phyloP scores from a whole-genome alignment of 37 sponge, comb jelly and placozoan species.

The Oopsacas minuta region DNA sequence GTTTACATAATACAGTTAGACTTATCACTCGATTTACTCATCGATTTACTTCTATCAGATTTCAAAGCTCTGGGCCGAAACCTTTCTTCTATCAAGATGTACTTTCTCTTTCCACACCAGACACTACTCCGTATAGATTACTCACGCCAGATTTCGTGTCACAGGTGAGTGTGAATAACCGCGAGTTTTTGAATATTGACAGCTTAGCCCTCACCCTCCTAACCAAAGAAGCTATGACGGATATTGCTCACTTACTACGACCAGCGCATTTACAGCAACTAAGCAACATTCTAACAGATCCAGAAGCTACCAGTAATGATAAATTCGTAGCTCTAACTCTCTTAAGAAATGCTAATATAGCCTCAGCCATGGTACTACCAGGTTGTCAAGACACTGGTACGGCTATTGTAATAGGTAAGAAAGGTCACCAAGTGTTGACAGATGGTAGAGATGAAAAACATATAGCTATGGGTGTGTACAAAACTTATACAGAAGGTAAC shows the following conservation, averaged over 20 bases:
- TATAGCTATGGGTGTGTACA: conserved; percentile 28
- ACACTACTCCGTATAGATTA: conserved; percentile 3
- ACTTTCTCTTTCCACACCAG: not conserved
- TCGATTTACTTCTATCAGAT: not conserved
- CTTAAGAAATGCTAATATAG: conserved; percentile 32
- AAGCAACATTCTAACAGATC: conserved; percentile 26
- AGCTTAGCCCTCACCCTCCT: conserved; percentile 22
- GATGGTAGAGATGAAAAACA: conserved; percentile 27
- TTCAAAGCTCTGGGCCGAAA: conserved; percentile 14
- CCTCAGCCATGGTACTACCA: conserved; percentile 34
- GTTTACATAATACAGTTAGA: not conserved
- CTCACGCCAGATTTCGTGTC: conserved; percentile 22
- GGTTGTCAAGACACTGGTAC: conserved; percentile 42
- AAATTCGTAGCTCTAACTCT: conserved; percentile 31
- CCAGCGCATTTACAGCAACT: conserved; percentile 41
- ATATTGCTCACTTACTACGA: conserved; percentile 33
- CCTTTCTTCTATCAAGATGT: conserved; percentile 34
- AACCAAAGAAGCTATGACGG: conserved; percentile 31
- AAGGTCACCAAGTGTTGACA: conserved; percentile 24
- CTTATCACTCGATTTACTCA: not conserved
- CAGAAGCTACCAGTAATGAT: conserved; percentile 34
- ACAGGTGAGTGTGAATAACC: conserved; percentile 11
- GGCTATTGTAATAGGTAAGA: conserved; percentile 36
- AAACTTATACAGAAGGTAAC: conserved; percentile 30
- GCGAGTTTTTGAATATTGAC: conserved; percentile 15